These are phyloP conservation scores for Pilophorus perplexus DNA, from an alignment of 2,888 invertebrate species.

Conservation along the genomic window DNA sequence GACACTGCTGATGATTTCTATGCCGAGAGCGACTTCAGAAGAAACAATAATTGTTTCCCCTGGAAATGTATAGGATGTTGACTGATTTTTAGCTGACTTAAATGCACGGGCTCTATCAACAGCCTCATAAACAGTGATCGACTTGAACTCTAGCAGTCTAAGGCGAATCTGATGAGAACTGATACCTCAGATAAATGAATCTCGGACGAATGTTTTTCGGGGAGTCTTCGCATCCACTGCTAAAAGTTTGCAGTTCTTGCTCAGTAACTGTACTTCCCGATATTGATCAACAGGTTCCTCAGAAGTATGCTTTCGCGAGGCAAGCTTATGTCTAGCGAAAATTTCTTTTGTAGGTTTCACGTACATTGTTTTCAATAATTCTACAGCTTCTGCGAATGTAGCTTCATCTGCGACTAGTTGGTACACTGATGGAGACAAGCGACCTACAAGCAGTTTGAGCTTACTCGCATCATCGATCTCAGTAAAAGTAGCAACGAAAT, in stretches of 20 bases:
- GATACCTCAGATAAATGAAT: slow-evolving; percentile 1
- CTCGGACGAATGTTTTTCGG: too few species aligned
- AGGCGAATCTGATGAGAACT: slow-evolving; percentile 2
- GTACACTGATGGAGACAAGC: not conserved
- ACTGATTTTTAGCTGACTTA: slow-evolving; percentile 8
- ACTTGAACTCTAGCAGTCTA: slow-evolving; percentile 14
- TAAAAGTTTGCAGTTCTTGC: not conserved
- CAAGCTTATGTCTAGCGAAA: slow-evolving; percentile 10
- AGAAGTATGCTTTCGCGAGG: not conserved
- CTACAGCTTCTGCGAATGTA: too few species aligned
- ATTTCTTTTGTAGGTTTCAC: slow-evolving; percentile 17
- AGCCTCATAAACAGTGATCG: not conserved
- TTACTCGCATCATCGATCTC: not conserved
- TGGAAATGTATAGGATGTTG: not conserved
- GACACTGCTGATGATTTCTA: not conserved
- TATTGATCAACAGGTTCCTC: not conserved
- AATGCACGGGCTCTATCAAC: slow-evolving; percentile 1
- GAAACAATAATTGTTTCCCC: not conserved
- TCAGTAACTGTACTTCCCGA: not conserved
- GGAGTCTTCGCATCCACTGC: too few species aligned
- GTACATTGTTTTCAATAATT: slow-evolving; percentile 3
- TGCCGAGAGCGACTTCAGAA: not conserved
- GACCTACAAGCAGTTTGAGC: not conserved
- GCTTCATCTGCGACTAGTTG: not conserved
- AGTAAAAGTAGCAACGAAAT: not conserved